A percentile compares a stretch with the other conserved stretches of the same genome.
phyloP scores from a whole-genome alignment of 23 tunicate genomes.

The Halocynthia roretzi region DNA sequence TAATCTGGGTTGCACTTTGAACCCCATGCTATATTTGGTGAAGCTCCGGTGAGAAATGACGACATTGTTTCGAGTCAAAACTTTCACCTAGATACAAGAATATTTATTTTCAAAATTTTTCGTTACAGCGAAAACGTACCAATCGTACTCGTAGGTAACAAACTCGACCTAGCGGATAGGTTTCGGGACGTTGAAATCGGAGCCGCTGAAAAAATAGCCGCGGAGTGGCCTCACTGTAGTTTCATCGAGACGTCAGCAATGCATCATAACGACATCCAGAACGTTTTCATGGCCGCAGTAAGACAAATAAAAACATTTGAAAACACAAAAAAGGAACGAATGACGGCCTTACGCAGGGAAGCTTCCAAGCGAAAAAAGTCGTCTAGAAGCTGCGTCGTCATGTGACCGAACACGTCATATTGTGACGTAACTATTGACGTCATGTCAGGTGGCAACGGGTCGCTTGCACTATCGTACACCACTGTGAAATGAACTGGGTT shows the following conservation, averaged over 20 bases:
- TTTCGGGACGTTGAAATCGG: slow-evolving; percentile 41
- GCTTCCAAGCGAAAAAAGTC: slow-evolving; percentile 44
- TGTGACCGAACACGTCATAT: neutral
- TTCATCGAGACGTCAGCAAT: slow-evolving; percentile 79
- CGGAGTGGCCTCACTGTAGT: slow-evolving; percentile 73
- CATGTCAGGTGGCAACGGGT: no score
- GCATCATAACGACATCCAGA: slow-evolving; percentile 42
- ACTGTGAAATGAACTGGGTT: no score
- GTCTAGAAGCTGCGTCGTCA: neutral
- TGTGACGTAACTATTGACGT: neutral
- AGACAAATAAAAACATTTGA: slow-evolving; percentile 43
- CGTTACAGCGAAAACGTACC: slow-evolving; percentile 72
- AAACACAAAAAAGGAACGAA: slow-evolving; percentile 24
- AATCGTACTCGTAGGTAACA: slow-evolving; percentile 73
- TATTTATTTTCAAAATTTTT: neutral
- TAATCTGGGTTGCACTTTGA: no score
- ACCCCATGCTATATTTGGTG: no score
- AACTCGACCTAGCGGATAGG: slow-evolving; percentile 54
- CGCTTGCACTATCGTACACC: no score
- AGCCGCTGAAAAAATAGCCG: slow-evolving; percentile 45
- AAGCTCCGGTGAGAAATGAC: no score
- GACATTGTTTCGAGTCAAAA: no score
- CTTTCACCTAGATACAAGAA: no score
- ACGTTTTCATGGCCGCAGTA: slow-evolving; percentile 43
- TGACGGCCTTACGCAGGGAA: slow-evolving; percentile 48